A percentile compares a stretch with the other conserved stretches of the same genome.
Conservation (phyloP, 1,140 invertebrate genomes). For the Drosophila nikananu region DNA sequence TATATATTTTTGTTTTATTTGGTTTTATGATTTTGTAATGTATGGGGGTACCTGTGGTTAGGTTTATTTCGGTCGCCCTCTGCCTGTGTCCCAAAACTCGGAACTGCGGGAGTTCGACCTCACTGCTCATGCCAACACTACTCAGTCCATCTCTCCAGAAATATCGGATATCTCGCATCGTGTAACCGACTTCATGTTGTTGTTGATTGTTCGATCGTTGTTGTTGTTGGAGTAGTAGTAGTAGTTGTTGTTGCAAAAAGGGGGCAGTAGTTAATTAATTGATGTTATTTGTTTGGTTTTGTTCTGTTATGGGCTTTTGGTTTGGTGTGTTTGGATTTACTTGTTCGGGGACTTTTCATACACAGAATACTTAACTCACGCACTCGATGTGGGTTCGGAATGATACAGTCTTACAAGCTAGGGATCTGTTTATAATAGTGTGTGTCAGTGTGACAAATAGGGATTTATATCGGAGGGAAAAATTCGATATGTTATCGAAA, state of each 20-base stretch:
- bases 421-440: not conserved
- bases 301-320: constrained; percentile 40
- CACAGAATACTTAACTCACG: constrained; percentile 39
- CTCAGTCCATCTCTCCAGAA: constrained; percentile 95
- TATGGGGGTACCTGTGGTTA: constrained; percentile 95
- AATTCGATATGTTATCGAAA: not conserved
- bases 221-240: constrained; percentile 40
- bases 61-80: constrained; percentile 95
- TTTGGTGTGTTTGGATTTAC: constrained; percentile 37
- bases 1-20: constrained; percentile 40
- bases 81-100: constrained; percentile 96
- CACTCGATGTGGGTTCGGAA: constrained; percentile 36
- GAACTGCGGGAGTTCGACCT: constrained; percentile 97
- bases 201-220: constrained; percentile 43
- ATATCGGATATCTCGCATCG: constrained; percentile 98
- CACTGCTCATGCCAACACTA: constrained; percentile 95
- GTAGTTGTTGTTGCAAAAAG: constrained; percentile 70
- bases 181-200: constrained; percentile 94
- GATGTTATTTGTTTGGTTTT: constrained; percentile 60
- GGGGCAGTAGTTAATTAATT: constrained; percentile 80
- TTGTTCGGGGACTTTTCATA: constrained; percentile 32
- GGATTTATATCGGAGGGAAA: not conserved
- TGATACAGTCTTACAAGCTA: constrained; percentile 36
- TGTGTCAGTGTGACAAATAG: not conserved
- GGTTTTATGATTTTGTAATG: constrained; percentile 72